Percentiles rank a stretch among this genome's conserved stretches.
phyloP scores from a whole-genome alignment of 35 echinoderm and acorn worm genomes.

The Heliocidaris erythrogramma region DNA sequence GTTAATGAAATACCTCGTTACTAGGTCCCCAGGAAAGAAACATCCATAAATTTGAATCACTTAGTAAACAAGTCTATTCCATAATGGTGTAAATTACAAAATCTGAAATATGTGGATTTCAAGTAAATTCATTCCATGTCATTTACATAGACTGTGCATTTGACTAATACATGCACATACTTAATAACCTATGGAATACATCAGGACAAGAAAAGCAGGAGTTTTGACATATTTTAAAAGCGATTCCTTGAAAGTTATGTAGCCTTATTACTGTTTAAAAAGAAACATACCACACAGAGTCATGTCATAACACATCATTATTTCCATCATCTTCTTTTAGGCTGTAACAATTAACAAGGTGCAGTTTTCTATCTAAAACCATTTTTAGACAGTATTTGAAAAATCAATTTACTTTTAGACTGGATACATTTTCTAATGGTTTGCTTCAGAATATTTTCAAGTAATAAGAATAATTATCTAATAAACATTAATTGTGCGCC shows the following conservation, averaged over 20 bases:
- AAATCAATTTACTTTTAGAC: background rate
- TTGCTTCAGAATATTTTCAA: background rate
- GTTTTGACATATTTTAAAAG: too few relatives aligned
- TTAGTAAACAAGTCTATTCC: too few relatives aligned
- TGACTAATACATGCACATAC: too few relatives aligned
- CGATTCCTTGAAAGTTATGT: too few relatives aligned
- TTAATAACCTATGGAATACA: background rate
- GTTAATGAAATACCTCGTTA: too few relatives aligned
- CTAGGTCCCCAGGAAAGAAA: too few relatives aligned
- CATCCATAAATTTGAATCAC: too few relatives aligned
- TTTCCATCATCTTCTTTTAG: too few relatives aligned
- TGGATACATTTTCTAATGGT: background rate
- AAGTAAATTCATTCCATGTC: background rate
- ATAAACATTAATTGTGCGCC: background rate
- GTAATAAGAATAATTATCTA: background rate
- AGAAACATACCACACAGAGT: too few relatives aligned
- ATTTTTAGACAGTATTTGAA: background rate
- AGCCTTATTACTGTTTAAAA: too few relatives aligned
- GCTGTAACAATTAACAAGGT: background rate
- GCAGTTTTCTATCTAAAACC: background rate
- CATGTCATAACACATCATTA: too few relatives aligned
- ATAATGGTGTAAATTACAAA: background rate
- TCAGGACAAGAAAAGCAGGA: background rate
- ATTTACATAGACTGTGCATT: background rate
- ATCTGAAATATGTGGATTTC: background rate